Conservation (phyloP, 2,113 vertebrate species). For the Dendrocopos noguchii region DNA sequence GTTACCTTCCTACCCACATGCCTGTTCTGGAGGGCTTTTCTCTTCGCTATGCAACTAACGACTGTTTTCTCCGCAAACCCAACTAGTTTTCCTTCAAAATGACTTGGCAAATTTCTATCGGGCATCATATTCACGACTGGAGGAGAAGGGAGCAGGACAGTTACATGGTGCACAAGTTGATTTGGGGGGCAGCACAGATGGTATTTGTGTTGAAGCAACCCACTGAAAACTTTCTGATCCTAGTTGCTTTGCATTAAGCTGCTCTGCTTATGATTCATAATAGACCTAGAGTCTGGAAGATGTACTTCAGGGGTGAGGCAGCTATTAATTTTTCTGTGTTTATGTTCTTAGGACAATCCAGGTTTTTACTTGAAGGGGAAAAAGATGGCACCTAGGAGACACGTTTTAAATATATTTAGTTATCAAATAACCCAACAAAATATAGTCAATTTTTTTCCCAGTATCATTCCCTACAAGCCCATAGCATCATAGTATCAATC, state of each 20-base stretch:
- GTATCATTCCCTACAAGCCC: background rate
- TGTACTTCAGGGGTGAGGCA: background rate
- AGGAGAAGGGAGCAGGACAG: background rate
- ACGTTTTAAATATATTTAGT: background rate
- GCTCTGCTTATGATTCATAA: background rate
- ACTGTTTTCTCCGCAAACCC: background rate
- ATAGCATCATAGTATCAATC: background rate
- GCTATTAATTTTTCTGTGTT: background rate
- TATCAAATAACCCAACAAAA: background rate
- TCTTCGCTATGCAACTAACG: background rate
- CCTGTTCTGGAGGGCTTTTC: background rate
- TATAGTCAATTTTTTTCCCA: background rate
- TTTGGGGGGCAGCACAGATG: background rate
- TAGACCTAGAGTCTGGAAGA: background rate
- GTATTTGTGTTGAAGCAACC: background rate
- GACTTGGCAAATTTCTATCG: slow-evolving; percentile 39
- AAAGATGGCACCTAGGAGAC: background rate
- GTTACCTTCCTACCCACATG: background rate
- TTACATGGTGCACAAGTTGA: background rate
- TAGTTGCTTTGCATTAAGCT: background rate
- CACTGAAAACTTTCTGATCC: slow-evolving; percentile 2
- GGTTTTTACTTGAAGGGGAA: background rate
- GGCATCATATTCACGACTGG: background rate
- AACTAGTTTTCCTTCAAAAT: slow-evolving; percentile 16
- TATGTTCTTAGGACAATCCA: background rate